Evolutionary conservation across 2,113 vertebrate species (phyloP), one percentile per base, ranked within the genome.

Genomic region (Cheirogaleus medius): DNA sequence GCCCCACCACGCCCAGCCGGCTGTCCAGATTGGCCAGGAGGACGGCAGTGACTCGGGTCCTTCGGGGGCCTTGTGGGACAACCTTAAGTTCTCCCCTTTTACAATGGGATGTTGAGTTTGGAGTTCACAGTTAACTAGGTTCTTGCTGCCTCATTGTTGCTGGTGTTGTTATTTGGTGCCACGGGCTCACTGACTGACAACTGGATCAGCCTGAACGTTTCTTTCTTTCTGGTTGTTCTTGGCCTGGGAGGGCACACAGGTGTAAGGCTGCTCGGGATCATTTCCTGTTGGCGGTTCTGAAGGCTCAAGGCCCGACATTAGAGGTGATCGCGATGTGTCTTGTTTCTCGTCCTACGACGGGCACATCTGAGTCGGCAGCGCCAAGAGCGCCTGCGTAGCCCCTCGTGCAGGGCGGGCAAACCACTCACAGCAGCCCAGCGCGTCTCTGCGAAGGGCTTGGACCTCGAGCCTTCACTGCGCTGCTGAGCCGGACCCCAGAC

Each of bases 381-480:
- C 32, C 0, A 63, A 37, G 34, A 1, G 0, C 17, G 2, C 56
- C 56, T 21, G 42, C 7, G 20, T 29, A 60, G 8, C 27, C 6
- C 6, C 34, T 64, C 32, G 6, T 1, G 17, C 63, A 0, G 32
- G 21, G 37, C 54, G 27, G 54, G n/a, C 18, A 9, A 14, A 29
- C 52, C 29, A 27, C 85, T 58, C 68, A 10, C 18, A 47, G 15
- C 44, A 12, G 18, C 60, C 58, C 49, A 2, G 64, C 0, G 0
- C 2, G 0, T 5, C 25, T 21, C 9, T 1, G 3, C 0, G 0
- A 12, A 15, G 60, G n/a, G 8, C 15, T 3, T 0, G 49, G 7
- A 32, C 52, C 58, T 23, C 0, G 6, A 2, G 47, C 29, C 8
- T 39, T 54, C 63, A 13, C 81, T 0, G 5, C 1, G 0, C 32